phyloP scores from a whole-genome alignment of 2,113 vertebrate genomes.

The Mirounga angustirostris region DNA sequence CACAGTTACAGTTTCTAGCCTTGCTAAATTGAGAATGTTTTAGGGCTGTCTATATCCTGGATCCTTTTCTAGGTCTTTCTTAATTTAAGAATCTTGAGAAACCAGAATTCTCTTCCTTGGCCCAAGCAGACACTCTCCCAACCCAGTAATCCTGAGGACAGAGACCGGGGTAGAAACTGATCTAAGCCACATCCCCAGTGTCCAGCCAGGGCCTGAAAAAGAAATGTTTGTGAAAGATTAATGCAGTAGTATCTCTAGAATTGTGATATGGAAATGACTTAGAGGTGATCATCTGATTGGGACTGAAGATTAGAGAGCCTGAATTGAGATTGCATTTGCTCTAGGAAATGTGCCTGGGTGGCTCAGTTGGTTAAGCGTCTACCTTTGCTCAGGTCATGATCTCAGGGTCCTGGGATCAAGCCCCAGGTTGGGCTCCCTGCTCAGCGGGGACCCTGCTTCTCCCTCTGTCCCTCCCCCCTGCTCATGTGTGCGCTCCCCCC shows the following conservation, averaged over 20 bases:
- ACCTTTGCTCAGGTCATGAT: not conserved
- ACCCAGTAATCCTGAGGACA: not conserved
- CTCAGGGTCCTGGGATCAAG: not conserved
- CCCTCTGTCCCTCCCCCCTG: not conserved
- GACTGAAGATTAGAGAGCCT: not conserved
- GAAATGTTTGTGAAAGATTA: not conserved
- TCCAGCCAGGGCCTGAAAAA: not conserved
- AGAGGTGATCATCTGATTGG: not conserved
- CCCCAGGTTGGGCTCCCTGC: not conserved
- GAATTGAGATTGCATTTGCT: conserved; percentile 30
- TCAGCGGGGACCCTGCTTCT: not conserved
- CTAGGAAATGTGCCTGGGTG: not conserved
- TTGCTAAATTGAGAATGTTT: not conserved
- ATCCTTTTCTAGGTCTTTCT: not conserved
- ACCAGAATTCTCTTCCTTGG: conserved; percentile 50
- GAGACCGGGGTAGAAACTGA: not conserved
- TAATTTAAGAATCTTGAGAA: conserved; percentile 14
- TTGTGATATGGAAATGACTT: conserved; percentile 26
- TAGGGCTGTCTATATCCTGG: not conserved
- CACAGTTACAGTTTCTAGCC: not conserved
- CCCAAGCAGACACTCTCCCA: not conserved
- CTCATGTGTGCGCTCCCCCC: not conserved
- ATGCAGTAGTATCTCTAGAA: not conserved
- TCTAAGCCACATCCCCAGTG: not conserved
- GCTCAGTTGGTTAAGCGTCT: not conserved